Conservation (phyloP, 2,113 vertebrate species). For the Gopherus evgoodei region DNA sequence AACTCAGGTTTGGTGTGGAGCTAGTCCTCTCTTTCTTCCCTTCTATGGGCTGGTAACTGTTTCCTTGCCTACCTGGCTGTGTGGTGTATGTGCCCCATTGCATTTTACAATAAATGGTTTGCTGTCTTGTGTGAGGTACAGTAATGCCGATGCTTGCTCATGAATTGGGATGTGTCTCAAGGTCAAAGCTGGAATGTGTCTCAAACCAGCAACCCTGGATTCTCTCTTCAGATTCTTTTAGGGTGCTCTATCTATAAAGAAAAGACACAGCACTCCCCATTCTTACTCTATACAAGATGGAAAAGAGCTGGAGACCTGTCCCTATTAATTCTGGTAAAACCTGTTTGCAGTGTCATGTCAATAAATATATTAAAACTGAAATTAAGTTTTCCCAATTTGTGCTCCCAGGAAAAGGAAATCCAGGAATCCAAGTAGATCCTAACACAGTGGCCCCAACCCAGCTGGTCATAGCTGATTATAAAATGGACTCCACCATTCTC, state of each 20-base stretch:
- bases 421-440: not conserved
- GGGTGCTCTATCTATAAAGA: not conserved
- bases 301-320: not conserved
- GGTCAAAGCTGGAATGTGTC: not conserved
- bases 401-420: not conserved
- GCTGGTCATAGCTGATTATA: not conserved
- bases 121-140: not conserved
- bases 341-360: not conserved
- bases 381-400: not conserved
- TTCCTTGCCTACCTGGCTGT: accelerated
- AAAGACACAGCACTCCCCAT: not conserved
- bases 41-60: not conserved
- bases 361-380: not conserved
- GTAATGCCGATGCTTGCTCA: not conserved
- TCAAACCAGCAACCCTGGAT: not conserved
- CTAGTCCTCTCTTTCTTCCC: not conserved
- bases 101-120: not conserved
- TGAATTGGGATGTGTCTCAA: not conserved
- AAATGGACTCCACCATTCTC: not conserved
- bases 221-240: not conserved
- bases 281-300: not conserved
- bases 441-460: not conserved
- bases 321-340: not conserved
- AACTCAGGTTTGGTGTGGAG: not conserved
- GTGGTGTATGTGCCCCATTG: not conserved